Percentiles rank a stretch among this genome's conserved stretches.
Conservation (phyloP, 2,797 vertebrate species). For the Meriones psammophilus region DNA sequence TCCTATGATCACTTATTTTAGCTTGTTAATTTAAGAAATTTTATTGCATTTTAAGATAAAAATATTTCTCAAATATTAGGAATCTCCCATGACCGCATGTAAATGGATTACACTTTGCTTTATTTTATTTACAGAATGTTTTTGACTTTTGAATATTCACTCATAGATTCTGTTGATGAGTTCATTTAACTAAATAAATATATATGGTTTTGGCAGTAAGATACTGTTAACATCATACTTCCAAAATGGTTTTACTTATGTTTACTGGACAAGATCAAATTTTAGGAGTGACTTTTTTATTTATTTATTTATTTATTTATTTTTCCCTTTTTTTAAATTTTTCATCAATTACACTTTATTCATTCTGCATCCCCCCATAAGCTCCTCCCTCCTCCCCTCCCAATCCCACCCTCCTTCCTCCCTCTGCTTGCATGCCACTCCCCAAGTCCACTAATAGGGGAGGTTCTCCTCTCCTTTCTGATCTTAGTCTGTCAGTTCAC, state of each 20-base stretch:
- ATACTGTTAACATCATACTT: not conserved
- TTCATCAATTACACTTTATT: no score
- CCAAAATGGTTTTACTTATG: not conserved
- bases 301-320: no score
- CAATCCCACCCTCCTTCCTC: no score
- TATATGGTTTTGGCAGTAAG: not conserved
- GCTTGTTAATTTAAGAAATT: not conserved
- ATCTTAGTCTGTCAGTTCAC: no score
- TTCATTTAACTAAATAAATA: not conserved
- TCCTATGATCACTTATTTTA: not conserved
- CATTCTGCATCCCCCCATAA: no score
- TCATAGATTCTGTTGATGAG: not conserved
- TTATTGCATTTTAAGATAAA: not conserved
- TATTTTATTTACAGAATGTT: not conserved
- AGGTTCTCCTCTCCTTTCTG: no score
- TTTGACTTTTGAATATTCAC: not conserved
- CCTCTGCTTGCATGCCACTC: no score
- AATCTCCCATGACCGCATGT: not conserved
- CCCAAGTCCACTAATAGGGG: no score
- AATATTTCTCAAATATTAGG: not conserved
- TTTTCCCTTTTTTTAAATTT: no score
- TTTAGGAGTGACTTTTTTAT: not conserved
- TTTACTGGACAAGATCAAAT: not conserved
- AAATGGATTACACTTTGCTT: not conserved
- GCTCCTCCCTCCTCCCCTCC: no score